Base-by-base conservation (phyloP, 2,113 vertebrate genomes). In the Xyrauchen texanus region DNA sequence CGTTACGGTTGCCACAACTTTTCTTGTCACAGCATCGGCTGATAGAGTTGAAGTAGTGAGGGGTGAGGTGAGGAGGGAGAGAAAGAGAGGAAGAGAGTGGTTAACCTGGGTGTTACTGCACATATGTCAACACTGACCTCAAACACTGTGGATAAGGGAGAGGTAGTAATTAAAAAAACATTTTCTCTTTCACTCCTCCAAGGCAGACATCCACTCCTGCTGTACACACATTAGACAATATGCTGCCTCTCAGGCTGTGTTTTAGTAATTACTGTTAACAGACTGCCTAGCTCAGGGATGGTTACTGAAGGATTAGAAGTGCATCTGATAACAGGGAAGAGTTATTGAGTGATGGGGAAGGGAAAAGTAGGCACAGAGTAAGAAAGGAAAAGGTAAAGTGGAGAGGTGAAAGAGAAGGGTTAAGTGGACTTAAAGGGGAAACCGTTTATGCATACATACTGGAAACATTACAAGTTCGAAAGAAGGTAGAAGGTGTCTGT, bases 21-120 rank as follows among this genome's bases (percentile, higher is more conserved):
- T 99, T 99, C 95, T 99, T 99, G 93, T 99, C 97, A 91, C 98
- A 99, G 94, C 98, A 99, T 93, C 97, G 98, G 93, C 97, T 99
- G 88, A 72, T 65, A 90, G 92, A 74, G 86, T 83, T 91, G 51
- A 21, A 44, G 44, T 47, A 16, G 58, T 8, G 60, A 72, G 34
- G 12, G 60, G 64, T 15, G 16, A 13, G 47, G 68, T 58, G 72
- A 8, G n/a, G 55, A 61, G 10, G 58, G 52, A 81, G 70, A 68
- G 60, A 84, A 76, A 86, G 52, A 55, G 58, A 62, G 16, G 34
- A 61, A 72, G 69, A 62, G 51, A 76, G 46, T 42, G 15, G 65
- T 83, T 86, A 84, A 86, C 71, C 74, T 80, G 64, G 15, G 45
- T 46, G 65, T 71, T 78, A 49, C 78, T 68, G 67, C 79, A 84